Evolutionary conservation across 2,797 vertebrate species (phyloP).

Genomic region (Eulemur mongoz): DNA sequence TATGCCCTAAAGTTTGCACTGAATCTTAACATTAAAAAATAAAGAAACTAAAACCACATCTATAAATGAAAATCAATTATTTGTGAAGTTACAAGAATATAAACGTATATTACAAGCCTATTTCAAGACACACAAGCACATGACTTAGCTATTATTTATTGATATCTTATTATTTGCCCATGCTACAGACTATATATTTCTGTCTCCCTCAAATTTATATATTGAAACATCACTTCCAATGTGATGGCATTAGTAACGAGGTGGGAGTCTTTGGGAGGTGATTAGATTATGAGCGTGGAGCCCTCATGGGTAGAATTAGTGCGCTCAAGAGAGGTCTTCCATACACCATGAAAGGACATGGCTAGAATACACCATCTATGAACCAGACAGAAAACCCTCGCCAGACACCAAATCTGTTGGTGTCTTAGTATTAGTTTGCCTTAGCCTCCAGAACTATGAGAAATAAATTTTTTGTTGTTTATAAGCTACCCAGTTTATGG

Average conservation of each 20-base stretch:
- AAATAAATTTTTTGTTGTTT: neutral
- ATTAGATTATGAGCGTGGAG: neutral
- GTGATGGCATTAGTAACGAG: neutral
- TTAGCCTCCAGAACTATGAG: neutral
- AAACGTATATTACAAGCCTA: neutral
- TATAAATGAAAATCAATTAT: neutral
- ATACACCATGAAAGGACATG: accelerated
- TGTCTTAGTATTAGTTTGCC: neutral
- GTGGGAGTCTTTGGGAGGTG: accelerated
- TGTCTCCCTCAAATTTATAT: neutral
- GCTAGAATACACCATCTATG: neutral
- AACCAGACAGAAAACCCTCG: neutral
- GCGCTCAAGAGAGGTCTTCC: neutral
- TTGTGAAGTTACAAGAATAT: neutral
- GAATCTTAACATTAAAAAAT: neutral
- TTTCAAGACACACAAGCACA: neutral
- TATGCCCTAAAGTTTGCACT: neutral
- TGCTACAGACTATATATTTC: neutral
- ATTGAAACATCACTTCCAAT: neutral
- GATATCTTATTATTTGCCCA: neutral
- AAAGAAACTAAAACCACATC: neutral
- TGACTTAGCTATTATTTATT: neutral
- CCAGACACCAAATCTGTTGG: neutral
- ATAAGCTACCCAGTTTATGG: neutral
- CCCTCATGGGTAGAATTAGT: neutral